These are phyloP conservation scores for Chloroceryle aenea DNA, from an alignment of 2,113 vertebrate species.

Conservation along the genomic window DNA sequence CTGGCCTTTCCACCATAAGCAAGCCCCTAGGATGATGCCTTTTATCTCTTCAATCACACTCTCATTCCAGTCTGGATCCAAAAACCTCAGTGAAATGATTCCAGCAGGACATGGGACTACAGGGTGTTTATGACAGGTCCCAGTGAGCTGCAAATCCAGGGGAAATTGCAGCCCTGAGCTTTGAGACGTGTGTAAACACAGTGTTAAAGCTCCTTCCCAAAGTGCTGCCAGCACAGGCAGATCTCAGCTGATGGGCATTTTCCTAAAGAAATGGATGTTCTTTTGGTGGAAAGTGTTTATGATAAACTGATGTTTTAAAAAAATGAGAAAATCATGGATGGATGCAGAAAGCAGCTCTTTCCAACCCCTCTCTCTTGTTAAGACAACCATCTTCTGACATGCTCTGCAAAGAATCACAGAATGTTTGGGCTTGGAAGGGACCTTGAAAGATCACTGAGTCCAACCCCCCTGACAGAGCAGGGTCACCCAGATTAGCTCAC, in stretches of 20 bases:
- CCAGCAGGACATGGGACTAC: fast-evolving
- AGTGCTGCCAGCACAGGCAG: fast-evolving
- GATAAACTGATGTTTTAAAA: background rate
- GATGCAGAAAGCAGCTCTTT: background rate
- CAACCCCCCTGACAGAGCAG: too few relatives aligned
- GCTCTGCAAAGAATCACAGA: too few relatives aligned
- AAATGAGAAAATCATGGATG: background rate
- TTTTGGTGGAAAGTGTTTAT: background rate
- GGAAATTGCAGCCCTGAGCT: background rate
- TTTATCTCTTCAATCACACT: background rate
- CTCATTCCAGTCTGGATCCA: too few relatives aligned
- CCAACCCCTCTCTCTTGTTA: background rate
- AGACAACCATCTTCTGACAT: fast-evolving
- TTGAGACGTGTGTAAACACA: fast-evolving
- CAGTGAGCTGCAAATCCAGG: background rate
- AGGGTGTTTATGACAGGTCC: background rate
- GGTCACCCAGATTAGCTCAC: too few relatives aligned
- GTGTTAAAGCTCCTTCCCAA: background rate
- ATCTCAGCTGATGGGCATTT: background rate
- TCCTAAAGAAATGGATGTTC: background rate
- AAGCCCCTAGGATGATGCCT: background rate
- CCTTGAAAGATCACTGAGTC: too few relatives aligned
- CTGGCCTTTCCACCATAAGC: background rate
- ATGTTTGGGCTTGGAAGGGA: too few relatives aligned
- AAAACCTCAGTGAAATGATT: background rate